These are phyloP conservation scores for Oriolus oriolus DNA, from an alignment of 2,113 vertebrate genomes.

Conservation along the genomic window DNA sequence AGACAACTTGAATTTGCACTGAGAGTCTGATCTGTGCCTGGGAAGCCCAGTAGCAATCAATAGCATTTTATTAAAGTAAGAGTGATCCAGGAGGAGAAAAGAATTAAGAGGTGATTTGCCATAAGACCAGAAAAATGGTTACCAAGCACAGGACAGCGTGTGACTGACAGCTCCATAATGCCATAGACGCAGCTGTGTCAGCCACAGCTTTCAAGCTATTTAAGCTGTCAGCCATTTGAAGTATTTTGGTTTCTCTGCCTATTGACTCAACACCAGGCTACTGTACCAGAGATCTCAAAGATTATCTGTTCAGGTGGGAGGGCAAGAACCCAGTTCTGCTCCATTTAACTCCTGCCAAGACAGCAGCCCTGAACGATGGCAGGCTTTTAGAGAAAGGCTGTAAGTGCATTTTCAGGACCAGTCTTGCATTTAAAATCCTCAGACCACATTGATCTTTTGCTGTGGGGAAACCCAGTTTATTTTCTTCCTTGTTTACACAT, in stretches of 20 bases:
- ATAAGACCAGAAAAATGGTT: neutral
- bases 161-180: neutral
- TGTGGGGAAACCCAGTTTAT: neutral
- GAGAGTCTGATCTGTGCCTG: neutral
- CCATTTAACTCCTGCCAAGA: neutral
- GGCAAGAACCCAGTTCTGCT: neutral
- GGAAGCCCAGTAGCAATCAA: neutral
- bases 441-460: neutral
- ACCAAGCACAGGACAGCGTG: neutral
- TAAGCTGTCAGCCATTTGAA: neutral
- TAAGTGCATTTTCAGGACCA: neutral
- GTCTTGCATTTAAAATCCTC: neutral
- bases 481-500: neutral
- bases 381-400: neutral
- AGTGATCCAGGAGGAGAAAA: neutral
- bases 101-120: neutral
- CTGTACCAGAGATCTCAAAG: neutral
- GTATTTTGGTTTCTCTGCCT: neutral
- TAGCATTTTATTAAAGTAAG: neutral
- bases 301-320: neutral
- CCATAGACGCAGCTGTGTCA: neutral
- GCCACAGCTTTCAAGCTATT: neutral
- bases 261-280: neutral
- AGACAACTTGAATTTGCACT: neutral
- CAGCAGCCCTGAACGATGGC: neutral